Conservation (phyloP, 2,797 vertebrate genomes). For the Sorex maritimensis region DNA sequence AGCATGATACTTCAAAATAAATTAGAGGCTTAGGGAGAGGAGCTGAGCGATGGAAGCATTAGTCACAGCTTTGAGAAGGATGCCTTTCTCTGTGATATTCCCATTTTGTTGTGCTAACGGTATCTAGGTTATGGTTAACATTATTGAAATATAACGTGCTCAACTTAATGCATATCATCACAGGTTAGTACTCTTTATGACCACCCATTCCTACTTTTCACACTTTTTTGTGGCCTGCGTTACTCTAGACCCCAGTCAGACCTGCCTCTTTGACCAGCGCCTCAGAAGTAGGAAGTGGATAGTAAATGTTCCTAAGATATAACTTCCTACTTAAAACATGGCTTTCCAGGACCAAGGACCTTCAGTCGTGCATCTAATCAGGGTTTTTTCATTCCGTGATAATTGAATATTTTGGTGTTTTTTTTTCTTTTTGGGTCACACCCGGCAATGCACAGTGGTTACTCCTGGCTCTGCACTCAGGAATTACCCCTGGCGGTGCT, state of each 20-base stretch:
- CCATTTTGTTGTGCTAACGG: neutral
- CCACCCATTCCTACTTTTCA: neutral
- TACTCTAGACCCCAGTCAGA: constrained; percentile 32
- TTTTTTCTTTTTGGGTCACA: no score
- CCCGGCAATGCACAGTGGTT: no score
- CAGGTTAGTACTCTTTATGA: neutral
- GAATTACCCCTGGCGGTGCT: no score
- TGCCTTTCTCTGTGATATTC: constrained; percentile 63
- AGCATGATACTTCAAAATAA: no score
- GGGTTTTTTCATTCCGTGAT: neutral
- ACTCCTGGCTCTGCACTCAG: no score
- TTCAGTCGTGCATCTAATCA: constrained; percentile 26
- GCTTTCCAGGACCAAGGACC: neutral
- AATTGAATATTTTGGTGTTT: constrained; percentile 12
- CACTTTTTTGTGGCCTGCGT: neutral
- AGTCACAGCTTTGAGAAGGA: constrained; percentile 76
- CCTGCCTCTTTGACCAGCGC: constrained; percentile 17
- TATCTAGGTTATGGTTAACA: constrained; percentile 29
- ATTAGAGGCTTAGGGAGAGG: constrained; percentile 72
- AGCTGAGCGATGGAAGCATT: constrained; percentile 57
- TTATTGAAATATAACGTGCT: constrained; percentile 36
- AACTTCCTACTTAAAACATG: constrained; percentile 42
- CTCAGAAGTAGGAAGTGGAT: constrained; percentile 57
- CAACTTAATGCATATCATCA: neutral
- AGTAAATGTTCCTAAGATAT: constrained; percentile 8